Evolutionary conservation across 2,888 invertebrate genomes (phyloP).

Genomic region (Furcula furcula): DNA sequence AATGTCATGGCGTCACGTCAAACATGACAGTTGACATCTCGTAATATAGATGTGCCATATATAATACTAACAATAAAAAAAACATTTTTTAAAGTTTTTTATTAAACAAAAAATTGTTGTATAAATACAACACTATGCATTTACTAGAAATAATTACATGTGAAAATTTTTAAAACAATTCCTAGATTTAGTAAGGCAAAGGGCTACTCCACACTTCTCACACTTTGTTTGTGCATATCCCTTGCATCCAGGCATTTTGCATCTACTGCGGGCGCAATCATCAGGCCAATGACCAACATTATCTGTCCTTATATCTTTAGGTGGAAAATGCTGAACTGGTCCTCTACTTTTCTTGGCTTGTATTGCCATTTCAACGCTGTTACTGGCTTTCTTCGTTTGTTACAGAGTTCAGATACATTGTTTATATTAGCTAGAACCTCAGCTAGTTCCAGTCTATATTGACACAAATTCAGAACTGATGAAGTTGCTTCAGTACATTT

Average conservation of each 20-base stretch:
- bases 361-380: slow-evolving; percentile 34
- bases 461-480: slow-evolving; percentile 31
- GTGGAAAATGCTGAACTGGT: slow-evolving; percentile 34
- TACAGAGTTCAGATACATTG: slow-evolving; percentile 33
- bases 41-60: no score
- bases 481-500: slow-evolving; percentile 21
- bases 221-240: slow-evolving; percentile 34
- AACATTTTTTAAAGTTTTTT: background rate
- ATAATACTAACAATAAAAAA: background rate
- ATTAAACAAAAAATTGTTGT: slow-evolving; percentile 24
- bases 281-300: slow-evolving; percentile 37
- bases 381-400: slow-evolving; percentile 38
- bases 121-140: slow-evolving; percentile 28
- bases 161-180: slow-evolving; percentile 32
- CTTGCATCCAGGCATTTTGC: no score
- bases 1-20: no score
- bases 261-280: slow-evolving; percentile 29
- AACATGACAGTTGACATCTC: no score
- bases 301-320: slow-evolving; percentile 36
- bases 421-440: slow-evolving; percentile 36
- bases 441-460: slow-evolving; percentile 41
- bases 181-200: slow-evolving; percentile 33
- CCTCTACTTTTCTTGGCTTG: slow-evolving; percentile 35
- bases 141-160: slow-evolving; percentile 22
- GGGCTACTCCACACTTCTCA: slow-evolving; percentile 39